Evolutionary conservation across 2,113 vertebrate species (phyloP), one percentile per base, ranked within the genome.

Genomic region (Anhinga anhinga): DNA sequence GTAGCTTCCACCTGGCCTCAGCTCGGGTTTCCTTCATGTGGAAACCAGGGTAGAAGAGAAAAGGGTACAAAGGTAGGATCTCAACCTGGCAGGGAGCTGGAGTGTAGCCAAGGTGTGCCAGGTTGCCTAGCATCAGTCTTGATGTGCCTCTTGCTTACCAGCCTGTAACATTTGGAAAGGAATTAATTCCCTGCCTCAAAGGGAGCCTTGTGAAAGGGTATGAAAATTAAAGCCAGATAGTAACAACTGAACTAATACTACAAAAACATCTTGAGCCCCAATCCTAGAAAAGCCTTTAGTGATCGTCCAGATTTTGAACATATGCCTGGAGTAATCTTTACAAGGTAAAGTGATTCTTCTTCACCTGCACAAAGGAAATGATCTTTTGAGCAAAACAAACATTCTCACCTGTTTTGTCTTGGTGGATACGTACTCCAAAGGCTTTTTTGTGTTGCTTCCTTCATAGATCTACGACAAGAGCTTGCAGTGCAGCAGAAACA

Each of bases 401-500:
- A n/a, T 73, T 56, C 18, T 67, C 19, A 30, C 2, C 4, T 36
- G 11, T 45, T 91, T 67, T 74, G 3, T 72, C 32, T 72, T 56
- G 32, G 20, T 77, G 17, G 10, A n/a, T 59, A 12, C 8, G 3
- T 42, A 7, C 27, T 78, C 81, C 32, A 70, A 55, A 53, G n/a
- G 7, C 40, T 82, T 95, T 12, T 90, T 42, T 81, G 20, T 67
- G 32, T 74, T 91, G 32, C 21, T 86, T 82, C 36, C 22, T 32
- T 66, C 5, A 1, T 61, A 99, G 99, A 99, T 94, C 98, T 99
- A 71, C 98, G 99, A 13, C 99, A 99, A 80, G 99, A 99, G 94
- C 96, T 99, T 97, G 99, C 99, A 5, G 99, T 99, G 40, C 99
- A 99, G 90, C 99, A 99, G 94, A 99, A 99, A 26, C 99, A 99